Conservation (phyloP, 2,888 invertebrate genomes). For the Malthinus seriepunctatus region DNA sequence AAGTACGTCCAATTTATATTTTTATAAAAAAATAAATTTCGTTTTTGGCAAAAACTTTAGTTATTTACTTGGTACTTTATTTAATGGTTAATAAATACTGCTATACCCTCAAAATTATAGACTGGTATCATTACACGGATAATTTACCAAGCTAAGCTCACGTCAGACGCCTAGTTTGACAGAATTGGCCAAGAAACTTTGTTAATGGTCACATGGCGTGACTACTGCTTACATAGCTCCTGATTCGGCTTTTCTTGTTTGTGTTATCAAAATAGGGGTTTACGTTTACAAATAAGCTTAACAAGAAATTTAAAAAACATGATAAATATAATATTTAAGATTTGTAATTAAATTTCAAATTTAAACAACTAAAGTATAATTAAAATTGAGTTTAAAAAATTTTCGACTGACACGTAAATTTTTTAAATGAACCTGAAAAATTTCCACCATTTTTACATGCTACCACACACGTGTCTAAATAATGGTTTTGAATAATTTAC, state of each 20-base stretch:
- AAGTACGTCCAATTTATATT: not conserved
- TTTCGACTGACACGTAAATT: too few species aligned
- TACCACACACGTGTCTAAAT: too few species aligned
- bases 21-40: not conserved
- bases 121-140: constrained; percentile 19
- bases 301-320: constrained; percentile 12
- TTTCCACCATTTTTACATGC: too few species aligned
- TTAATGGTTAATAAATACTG: constrained; percentile 25
- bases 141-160: constrained; percentile 20
- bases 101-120: constrained; percentile 20
- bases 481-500: too few species aligned
- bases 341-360: not conserved
- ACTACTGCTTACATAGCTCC: constrained; percentile 21
- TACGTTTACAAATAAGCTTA: constrained; percentile 19
- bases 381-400: too few species aligned
- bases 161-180: constrained; percentile 27
- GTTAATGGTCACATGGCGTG: constrained; percentile 27
- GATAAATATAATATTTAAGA: constrained; percentile 12
- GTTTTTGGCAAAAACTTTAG: not conserved
- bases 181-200: constrained; percentile 27
- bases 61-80: constrained; percentile 11
- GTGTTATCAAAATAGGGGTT: constrained; percentile 22
- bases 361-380: too few species aligned
- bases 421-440: too few species aligned
- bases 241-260: constrained; percentile 29